Percentiles rank a stretch among this genome's conserved stretches.
Conservation (phyloP, 1,140 invertebrate genomes). For the Physella acuta region DNA sequence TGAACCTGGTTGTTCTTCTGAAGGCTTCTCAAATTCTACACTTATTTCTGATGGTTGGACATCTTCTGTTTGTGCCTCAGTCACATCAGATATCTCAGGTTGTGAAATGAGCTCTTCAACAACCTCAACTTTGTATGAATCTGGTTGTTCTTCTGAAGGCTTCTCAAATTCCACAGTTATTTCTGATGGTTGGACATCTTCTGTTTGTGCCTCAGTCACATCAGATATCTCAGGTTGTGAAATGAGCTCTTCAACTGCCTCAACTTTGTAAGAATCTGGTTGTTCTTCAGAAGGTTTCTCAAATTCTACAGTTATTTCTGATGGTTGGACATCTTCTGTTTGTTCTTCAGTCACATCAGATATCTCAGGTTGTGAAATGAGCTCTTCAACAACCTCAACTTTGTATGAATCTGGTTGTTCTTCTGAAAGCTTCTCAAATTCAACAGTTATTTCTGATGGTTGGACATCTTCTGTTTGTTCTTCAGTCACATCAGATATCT, state of each 20-base stretch:
- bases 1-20: slow-evolving; percentile 15
- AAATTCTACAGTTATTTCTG: slow-evolving; percentile 20
- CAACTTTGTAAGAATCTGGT: slow-evolving; percentile 31
- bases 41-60: slow-evolving; percentile 25
- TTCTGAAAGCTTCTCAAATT: slow-evolving; percentile 27
- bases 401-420: slow-evolving; percentile 28
- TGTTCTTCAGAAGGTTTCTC: slow-evolving; percentile 21
- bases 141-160: slow-evolving; percentile 23
- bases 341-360: slow-evolving; percentile 27
- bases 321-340: slow-evolving; percentile 16
- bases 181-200: slow-evolving; percentile 36
- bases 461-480: slow-evolving; percentile 31
- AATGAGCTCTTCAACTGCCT: slow-evolving; percentile 28
- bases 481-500: slow-evolving; percentile 30
- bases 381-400: slow-evolving; percentile 30
- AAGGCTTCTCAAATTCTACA: slow-evolving; percentile 22
- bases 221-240: slow-evolving; percentile 29
- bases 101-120: slow-evolving; percentile 30
- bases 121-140: slow-evolving; percentile 29
- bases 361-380: slow-evolving; percentile 26
- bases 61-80: slow-evolving; percentile 23
- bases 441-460: slow-evolving; percentile 35
- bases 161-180: slow-evolving; percentile 31
- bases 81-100: slow-evolving; percentile 28
- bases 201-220: slow-evolving; percentile 30